phyloP scores from a whole-genome alignment of 2,797 vertebrate genomes.

The Buphagus erythrorhynchus region DNA sequence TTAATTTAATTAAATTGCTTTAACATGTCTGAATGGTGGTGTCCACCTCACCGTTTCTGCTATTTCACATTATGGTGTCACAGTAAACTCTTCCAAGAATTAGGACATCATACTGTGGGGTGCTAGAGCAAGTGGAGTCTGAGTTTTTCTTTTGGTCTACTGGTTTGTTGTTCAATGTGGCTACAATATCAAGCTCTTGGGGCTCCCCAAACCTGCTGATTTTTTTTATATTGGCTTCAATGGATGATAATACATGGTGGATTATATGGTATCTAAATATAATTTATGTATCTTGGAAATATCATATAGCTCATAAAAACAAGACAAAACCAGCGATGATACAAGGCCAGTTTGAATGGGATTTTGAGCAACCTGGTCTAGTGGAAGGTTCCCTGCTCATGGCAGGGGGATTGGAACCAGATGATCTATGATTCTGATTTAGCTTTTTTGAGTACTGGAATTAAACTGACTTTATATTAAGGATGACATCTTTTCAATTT shows the following conservation, averaged over 20 bases:
- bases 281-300: neutral
- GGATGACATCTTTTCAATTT: neutral
- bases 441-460: neutral
- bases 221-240: neutral
- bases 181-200: neutral
- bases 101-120: neutral
- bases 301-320: neutral
- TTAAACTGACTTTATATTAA: neutral
- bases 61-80: neutral
- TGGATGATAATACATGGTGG: neutral
- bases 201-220: neutral
- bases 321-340: neutral
- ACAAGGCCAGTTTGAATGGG: neutral
- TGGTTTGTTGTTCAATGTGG: neutral
- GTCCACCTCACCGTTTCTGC: neutral
- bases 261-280: neutral
- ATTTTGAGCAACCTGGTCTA: neutral
- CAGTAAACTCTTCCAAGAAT: neutral
- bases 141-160: neutral
- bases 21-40: neutral
- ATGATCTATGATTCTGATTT: neutral
- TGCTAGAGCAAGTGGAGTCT: neutral
- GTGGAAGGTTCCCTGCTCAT: neutral
- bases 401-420: neutral
- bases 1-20: neutral